Evolutionary conservation across 2,797 vertebrate genomes (phyloP).

Genomic region (Gadopsis bispinosus): DNA sequence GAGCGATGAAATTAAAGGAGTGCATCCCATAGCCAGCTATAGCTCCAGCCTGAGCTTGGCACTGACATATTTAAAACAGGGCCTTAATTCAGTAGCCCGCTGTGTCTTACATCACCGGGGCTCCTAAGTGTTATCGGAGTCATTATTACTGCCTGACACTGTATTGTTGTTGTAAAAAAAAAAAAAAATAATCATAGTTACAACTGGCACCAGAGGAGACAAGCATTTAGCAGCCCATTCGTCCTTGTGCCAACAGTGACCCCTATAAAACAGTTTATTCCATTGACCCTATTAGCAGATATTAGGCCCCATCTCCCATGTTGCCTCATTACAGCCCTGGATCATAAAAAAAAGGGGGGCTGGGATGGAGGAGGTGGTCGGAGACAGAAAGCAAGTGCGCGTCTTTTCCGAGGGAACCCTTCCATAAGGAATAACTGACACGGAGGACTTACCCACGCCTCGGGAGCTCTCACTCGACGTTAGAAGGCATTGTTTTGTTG

Average conservation of each 20-base stretch:
- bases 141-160: slow-evolving; percentile 73
- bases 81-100: slow-evolving; percentile 77
- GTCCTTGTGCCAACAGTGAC: slow-evolving; percentile 76
- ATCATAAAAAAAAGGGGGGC: slow-evolving; percentile 71
- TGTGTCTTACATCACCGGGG: slow-evolving; percentile 79
- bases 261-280: slow-evolving; percentile 79
- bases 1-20: slow-evolving; percentile 88
- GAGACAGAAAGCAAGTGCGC: slow-evolving; percentile 71
- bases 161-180: slow-evolving; percentile 67
- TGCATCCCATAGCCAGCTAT: slow-evolving; percentile 81
- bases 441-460: slow-evolving; percentile 79
- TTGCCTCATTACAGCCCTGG: slow-evolving; percentile 77
- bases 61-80: slow-evolving; percentile 85
- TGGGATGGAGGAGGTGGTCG: slow-evolving; percentile 55
- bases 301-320: slow-evolving; percentile 82
- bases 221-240: slow-evolving; percentile 59
- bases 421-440: slow-evolving; percentile 85
- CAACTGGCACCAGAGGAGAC: slow-evolving; percentile 63
- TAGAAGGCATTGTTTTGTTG: slow-evolving; percentile 85
- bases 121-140: slow-evolving; percentile 69
- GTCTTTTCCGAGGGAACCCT: slow-evolving; percentile 82
- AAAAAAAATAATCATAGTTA: slow-evolving; percentile 51
- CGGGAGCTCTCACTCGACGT: slow-evolving; percentile 69
- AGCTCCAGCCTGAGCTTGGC: slow-evolving; percentile 74
- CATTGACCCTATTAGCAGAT: slow-evolving; percentile 82